Conservation (phyloP, 2,113 vertebrate species). For the Anoplopoma fimbria region DNA sequence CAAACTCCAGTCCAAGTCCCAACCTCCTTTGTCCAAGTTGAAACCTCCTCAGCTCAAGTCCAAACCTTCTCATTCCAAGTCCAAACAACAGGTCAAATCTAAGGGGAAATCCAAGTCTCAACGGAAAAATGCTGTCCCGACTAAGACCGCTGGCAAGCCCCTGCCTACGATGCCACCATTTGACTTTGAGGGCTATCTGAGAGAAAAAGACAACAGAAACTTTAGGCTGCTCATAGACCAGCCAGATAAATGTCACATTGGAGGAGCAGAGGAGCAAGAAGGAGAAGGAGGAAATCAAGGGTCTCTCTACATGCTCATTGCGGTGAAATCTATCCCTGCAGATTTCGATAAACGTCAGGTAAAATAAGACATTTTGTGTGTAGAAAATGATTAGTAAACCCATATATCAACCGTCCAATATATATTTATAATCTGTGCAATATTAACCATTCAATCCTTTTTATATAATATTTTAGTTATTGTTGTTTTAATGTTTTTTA, state of each 20-base stretch:
- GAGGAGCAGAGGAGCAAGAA: slow-evolving; percentile 20
- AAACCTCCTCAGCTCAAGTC: slow-evolving; percentile 59
- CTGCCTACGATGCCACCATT: slow-evolving; percentile 79
- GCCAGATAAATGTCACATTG: slow-evolving; percentile 87
- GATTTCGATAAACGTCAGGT: slow-evolving; percentile 95
- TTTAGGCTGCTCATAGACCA: slow-evolving; percentile 93
- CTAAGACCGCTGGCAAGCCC: slow-evolving; percentile 32
- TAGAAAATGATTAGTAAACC: neutral
- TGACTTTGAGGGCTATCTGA: slow-evolving; percentile 90
- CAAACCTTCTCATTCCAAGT: slow-evolving; percentile 49
- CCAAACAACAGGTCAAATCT: slow-evolving; percentile 61
- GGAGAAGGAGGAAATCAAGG: neutral
- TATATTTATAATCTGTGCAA: no score
- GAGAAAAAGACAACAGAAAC: slow-evolving; percentile 91
- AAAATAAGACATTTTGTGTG: neutral
- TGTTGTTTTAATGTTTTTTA: no score
- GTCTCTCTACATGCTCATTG: slow-evolving; percentile 90
- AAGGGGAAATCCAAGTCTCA: slow-evolving; percentile 59
- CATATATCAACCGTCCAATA: no score
- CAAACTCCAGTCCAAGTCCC: slow-evolving; percentile 59
- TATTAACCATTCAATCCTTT: no score
- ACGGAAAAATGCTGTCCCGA: slow-evolving; percentile 47
- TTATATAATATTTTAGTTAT: no score
- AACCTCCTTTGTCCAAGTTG: slow-evolving; percentile 46
- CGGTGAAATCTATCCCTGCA: slow-evolving; percentile 90